A percentile compares a stretch with the other conserved stretches of the same genome.
phyloP scores from a whole-genome alignment of 2,888 invertebrate genomes.

The Cremastinae sp. region DNA sequence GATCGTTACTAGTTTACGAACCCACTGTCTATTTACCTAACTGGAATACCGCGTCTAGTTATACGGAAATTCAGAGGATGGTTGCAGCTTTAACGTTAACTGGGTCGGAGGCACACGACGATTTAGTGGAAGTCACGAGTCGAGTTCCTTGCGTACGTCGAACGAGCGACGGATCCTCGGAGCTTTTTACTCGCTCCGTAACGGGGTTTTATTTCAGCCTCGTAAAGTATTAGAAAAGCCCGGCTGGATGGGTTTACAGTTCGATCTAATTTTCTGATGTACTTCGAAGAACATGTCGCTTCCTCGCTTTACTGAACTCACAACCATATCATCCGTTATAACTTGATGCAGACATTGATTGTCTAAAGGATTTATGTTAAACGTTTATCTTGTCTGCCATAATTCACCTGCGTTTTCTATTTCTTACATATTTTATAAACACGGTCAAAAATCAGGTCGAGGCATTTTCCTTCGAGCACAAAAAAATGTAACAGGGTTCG shows the following conservation, averaged over 20 bases:
- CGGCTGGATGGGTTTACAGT: conserved; percentile 48
- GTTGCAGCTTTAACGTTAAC: conserved; percentile 14
- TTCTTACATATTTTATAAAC: too few relatives aligned
- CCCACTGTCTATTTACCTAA: conserved; percentile 30
- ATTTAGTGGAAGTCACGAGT: not conserved
- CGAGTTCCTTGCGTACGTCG: too few relatives aligned
- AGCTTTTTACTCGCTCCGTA: conserved; percentile 30
- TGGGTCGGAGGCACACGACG: not conserved
- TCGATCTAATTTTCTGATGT: conserved; percentile 32
- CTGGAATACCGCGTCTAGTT: conserved; percentile 17
- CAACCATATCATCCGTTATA: not conserved
- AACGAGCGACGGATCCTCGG: conserved; percentile 10
- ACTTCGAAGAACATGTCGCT: not conserved
- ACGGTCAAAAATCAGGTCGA: too few relatives aligned
- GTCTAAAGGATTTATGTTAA: too few relatives aligned
- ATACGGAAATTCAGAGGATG: not conserved
- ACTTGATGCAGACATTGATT: too few relatives aligned
- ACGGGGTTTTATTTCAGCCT: conserved; percentile 38
- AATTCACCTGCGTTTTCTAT: too few relatives aligned
- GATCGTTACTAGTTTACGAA: conserved; percentile 54
- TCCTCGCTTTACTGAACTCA: not conserved
- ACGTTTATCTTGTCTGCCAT: too few relatives aligned
- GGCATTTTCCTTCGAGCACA: too few relatives aligned
- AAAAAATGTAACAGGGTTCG: too few relatives aligned
- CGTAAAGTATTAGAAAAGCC: conserved; percentile 40